Evolutionary conservation across 2,113 vertebrate genomes (phyloP).

Genomic region (Empidonax traillii): DNA sequence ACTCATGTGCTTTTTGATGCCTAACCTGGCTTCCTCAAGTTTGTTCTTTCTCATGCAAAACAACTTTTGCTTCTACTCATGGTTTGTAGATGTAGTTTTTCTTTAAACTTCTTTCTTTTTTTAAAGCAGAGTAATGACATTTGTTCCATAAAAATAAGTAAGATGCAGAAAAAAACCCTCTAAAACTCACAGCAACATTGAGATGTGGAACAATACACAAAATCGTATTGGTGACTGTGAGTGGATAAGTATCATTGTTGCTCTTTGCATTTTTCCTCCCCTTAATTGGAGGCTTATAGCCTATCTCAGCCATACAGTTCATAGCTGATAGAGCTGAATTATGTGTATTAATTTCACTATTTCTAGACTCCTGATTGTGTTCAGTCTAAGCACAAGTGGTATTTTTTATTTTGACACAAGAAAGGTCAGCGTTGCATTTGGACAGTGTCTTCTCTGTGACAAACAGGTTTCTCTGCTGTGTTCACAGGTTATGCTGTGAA

Average conservation of each 20-base stretch:
- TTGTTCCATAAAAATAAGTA: not conserved
- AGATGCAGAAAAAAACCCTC: not conserved
- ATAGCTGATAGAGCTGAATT: not conserved
- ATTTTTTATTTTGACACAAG: not conserved
- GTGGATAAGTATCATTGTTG: not conserved
- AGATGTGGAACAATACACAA: not conserved
- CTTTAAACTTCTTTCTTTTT: not conserved
- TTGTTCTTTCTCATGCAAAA: not conserved
- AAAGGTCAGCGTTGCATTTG: not conserved
- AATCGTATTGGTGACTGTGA: not conserved
- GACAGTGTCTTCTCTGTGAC: not conserved
- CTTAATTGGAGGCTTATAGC: not conserved
- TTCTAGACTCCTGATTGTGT: not conserved
- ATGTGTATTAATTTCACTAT: not conserved
- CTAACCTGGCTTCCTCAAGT: not conserved
- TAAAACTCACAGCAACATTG: not conserved
- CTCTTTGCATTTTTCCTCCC: not conserved
- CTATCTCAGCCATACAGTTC: not conserved
- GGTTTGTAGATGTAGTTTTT: not conserved
- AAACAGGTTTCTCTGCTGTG: not conserved
- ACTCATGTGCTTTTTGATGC: not conserved
- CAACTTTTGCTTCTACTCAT: not conserved
- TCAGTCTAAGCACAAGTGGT: not conserved
- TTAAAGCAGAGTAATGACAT: not conserved
- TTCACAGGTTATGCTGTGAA: not conserved